phyloP scores from a whole-genome alignment of 1,140 invertebrate genomes.

The Rhopalosiphum padi region DNA sequence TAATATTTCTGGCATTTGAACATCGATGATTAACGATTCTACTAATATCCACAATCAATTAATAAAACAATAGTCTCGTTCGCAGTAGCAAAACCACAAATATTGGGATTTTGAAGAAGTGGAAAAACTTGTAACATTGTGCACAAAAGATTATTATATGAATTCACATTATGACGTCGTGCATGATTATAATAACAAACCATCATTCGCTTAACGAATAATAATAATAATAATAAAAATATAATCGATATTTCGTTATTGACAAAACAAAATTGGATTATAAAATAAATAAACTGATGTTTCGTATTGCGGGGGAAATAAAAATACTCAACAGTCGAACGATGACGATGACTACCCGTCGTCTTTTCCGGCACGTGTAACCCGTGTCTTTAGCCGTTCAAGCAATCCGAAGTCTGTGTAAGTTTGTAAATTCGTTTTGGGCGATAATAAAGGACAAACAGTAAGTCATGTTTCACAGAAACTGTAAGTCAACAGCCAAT shows the following conservation, averaged over 20 bases:
- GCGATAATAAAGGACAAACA: not conserved
- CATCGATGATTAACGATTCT: not conserved
- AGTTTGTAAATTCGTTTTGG: not conserved
- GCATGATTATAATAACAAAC: not conserved
- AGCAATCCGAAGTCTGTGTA: not conserved
- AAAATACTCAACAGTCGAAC: not conserved
- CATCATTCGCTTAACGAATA: not conserved
- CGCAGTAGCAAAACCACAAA: not conserved
- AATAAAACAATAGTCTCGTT: not conserved
- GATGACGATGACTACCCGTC: not conserved
- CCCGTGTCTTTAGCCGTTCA: not conserved
- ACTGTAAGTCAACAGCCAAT: not conserved
- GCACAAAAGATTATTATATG: not conserved
- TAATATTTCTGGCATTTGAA: not conserved
- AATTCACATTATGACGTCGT: not conserved
- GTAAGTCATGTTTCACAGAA: not conserved
- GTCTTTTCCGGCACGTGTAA: not conserved
- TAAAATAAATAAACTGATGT: constrained; percentile 19
- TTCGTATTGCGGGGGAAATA: not conserved
- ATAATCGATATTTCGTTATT: not conserved
- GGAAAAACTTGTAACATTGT: not conserved
- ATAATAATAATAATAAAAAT: not conserved
- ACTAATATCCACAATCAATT: not conserved
- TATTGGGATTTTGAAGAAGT: not conserved
- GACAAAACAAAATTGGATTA: not conserved